Evolutionary conservation across 2,888 invertebrate genomes (phyloP), one percentile per base, ranked within the genome.

Genomic region (Caenorhabditis panamensis): DNA sequence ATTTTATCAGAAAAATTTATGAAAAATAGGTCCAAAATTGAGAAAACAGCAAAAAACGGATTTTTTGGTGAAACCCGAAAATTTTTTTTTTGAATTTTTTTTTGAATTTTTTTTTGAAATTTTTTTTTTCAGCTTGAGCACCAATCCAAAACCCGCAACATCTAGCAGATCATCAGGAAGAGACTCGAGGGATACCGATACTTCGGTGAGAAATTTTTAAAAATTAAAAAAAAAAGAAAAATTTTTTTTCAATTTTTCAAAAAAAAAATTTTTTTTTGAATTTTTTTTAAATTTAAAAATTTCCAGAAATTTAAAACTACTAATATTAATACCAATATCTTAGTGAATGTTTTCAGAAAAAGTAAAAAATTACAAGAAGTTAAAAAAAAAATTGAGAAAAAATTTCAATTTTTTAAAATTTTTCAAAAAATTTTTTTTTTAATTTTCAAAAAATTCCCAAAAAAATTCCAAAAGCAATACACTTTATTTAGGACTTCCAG

Each of bases 111-210:
- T n/a, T n/a, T n/a, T n/a, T n/a, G n/a, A n/a, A n/a, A n/a, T n/a
- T n/a, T n/a, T n/a, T n/a, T n/a, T n/a, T 54, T 67, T 16, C 62
- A 76, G 76, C 18, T 41, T 76, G 28, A 62, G 63, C 24, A 68
- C 56, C 1, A 63, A 56, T n/a, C 56, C 68, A 18, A 76, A 76
- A 54, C 61, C 67, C 2, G 56, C 67, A 3, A 53, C 67, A 2
- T 68, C 67, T 5, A 56, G 37, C 11, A 20, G 54, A 62, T 75
- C 75, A 9, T 67, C 76, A 9, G 62, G 67, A 24, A 18, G 72
- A 61, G 79, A 79, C 16, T 79, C 72, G 1, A 67, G 64, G 41
- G 79, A 79, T 49, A 78, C 56, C 16, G 67, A 75, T 61, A 66
- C 66, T 41, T 75, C 75, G 31, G 72, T 72, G 4, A n/a, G 18